Evolutionary conservation across 2,113 vertebrate genomes (phyloP).

Genomic region (Zosterops lateralis): DNA sequence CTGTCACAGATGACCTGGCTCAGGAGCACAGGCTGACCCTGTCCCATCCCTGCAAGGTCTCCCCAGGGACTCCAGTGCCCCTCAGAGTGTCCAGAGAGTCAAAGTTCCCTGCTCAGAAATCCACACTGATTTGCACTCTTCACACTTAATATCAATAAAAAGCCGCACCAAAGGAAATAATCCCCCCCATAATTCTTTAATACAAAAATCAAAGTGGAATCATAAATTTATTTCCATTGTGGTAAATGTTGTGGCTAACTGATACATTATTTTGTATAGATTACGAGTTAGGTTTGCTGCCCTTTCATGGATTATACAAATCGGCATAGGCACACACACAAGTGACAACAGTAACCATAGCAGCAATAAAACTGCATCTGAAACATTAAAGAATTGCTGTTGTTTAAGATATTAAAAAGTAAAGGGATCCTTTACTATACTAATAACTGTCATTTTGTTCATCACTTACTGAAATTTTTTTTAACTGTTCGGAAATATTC

Average conservation of each 20-base stretch:
- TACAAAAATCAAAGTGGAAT: background rate
- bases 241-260: background rate
- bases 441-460: background rate
- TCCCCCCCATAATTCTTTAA: background rate
- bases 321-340: background rate
- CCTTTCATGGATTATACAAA: background rate
- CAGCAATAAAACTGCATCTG: background rate
- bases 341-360: background rate
- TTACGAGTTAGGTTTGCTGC: background rate
- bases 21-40: background rate
- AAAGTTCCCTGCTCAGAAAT: background rate
- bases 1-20: accelerated
- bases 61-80: background rate
- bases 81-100: background rate
- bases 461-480: background rate
- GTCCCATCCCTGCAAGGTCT: background rate
- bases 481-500: background rate
- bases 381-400: background rate
- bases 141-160: background rate
- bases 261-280: background rate
- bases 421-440: background rate
- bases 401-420: background rate
- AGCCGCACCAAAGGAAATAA: background rate
- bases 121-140: background rate
- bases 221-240: background rate